Percentiles rank a stretch among this genome's conserved stretches.
These are phyloP conservation scores for Chroicocephalus ridibundus DNA, from an alignment of 2,113 vertebrate species.

Conservation along the genomic window DNA sequence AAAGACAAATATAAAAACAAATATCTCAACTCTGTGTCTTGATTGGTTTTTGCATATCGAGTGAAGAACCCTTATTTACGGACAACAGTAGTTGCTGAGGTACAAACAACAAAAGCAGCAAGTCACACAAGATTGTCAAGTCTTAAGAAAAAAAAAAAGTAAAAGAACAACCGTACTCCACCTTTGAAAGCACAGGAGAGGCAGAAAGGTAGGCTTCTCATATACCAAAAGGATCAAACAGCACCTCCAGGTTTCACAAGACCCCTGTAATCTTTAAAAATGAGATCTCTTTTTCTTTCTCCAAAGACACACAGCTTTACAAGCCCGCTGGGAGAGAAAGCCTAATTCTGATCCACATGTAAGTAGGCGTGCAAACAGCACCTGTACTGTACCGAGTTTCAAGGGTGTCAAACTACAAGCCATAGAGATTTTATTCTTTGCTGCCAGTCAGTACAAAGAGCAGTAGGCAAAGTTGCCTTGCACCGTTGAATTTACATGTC, in stretches of 20 bases:
- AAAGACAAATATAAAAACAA: not conserved
- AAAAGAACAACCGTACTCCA: not conserved
- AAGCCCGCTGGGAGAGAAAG: not conserved
- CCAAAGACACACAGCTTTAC: not conserved
- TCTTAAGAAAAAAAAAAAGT: not conserved
- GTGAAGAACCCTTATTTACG: not conserved
- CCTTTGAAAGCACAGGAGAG: not conserved
- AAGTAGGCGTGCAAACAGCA: not conserved
- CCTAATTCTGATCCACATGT: not conserved
- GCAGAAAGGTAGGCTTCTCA: not conserved
- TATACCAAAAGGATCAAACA: not conserved
- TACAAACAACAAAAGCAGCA: not conserved
- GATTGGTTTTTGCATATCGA: not conserved
- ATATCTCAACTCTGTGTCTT: too few species aligned
- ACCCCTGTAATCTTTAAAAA: not conserved
- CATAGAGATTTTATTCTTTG: not conserved
- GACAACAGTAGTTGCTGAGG: not conserved
- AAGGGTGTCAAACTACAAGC: not conserved
- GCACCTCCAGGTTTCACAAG: not conserved
- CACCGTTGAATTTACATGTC: rapidly evolving
- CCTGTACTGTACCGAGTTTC: not conserved
- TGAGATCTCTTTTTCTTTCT: not conserved
- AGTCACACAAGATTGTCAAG: not conserved
- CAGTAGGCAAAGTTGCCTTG: not conserved
- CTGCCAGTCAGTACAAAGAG: not conserved